These are phyloP conservation scores for Thamnophis elegans DNA, from an alignment of 2,797 vertebrate species.

Conservation along the genomic window DNA sequence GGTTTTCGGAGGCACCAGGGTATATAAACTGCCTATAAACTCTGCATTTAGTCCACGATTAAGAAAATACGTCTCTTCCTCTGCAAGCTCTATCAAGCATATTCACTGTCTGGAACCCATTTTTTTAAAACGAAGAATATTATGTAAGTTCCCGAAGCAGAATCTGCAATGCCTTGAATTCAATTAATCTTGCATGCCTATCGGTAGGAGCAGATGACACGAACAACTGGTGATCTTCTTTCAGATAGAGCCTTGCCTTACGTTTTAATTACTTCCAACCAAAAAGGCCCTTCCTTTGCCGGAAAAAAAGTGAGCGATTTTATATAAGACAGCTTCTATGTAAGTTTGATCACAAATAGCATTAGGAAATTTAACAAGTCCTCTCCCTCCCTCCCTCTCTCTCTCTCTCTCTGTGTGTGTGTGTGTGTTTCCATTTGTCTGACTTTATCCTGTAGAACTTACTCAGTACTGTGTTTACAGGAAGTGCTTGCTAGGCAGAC, in stretches of 20 bases:
- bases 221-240: background rate
- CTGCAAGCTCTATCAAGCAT: background rate
- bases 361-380: conserved; percentile 43
- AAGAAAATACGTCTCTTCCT: background rate
- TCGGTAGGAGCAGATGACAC: background rate
- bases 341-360: conserved; percentile 7
- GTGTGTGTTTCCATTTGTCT: conserved; percentile 19
- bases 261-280: background rate
- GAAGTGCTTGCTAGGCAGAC: conserved; percentile 61
- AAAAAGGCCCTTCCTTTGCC: background rate
- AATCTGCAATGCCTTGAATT: background rate
- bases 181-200: background rate
- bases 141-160: background rate
- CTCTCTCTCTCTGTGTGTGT: conserved; percentile 6
- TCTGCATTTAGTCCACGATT: background rate
- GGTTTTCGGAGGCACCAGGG: background rate
- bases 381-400: background rate
- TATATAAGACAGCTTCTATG: background rate
- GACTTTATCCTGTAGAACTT: conserved; percentile 25
- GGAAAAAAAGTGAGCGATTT: background rate
- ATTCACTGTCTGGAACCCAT: background rate
- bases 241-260: background rate
- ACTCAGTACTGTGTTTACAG: conserved; percentile 54
- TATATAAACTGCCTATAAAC: background rate
- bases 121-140: background rate